Conservation (phyloP, 1,140 invertebrate genomes). For the Triops cancriformis region DNA sequence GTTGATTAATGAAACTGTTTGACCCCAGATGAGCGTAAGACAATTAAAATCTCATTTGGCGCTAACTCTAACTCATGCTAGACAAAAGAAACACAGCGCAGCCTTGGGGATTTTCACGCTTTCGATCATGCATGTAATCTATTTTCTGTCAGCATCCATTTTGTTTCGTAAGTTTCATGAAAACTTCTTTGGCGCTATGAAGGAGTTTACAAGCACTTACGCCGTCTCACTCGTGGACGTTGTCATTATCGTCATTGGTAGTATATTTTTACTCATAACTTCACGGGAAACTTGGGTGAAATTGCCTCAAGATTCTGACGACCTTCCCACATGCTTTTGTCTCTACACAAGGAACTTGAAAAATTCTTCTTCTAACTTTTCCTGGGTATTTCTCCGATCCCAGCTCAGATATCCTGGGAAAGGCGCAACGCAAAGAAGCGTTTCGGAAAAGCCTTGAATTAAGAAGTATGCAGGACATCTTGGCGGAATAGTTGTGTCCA, state of each 20-base stretch:
- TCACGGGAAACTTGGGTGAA: no score
- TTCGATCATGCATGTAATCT: slow-evolving; percentile 10
- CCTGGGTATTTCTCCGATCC: not conserved
- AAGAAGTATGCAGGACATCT: not conserved
- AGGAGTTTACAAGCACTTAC: no score
- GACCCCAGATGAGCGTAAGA: not conserved
- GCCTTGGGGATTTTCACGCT: not conserved
- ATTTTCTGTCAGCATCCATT: not conserved
- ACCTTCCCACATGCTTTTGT: no score
- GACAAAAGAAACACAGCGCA: not conserved
- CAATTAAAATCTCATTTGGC: not conserved
- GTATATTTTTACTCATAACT: no score
- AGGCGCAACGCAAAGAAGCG: not conserved
- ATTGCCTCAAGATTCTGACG: no score
- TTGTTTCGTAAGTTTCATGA: not conserved
- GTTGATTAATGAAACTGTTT: not conserved
- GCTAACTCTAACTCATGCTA: not conserved
- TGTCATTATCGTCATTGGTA: no score
- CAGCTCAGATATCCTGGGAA: not conserved
- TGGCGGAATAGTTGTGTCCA: slow-evolving; percentile 6
- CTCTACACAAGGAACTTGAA: not conserved
- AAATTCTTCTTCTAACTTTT: not conserved
- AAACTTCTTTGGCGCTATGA: no score
- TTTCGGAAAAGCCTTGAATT: slow-evolving; percentile 10
- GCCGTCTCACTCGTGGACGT: no score